Conservation (phyloP, 2,888 invertebrate genomes). For the Meiosimyza decipiens region DNA sequence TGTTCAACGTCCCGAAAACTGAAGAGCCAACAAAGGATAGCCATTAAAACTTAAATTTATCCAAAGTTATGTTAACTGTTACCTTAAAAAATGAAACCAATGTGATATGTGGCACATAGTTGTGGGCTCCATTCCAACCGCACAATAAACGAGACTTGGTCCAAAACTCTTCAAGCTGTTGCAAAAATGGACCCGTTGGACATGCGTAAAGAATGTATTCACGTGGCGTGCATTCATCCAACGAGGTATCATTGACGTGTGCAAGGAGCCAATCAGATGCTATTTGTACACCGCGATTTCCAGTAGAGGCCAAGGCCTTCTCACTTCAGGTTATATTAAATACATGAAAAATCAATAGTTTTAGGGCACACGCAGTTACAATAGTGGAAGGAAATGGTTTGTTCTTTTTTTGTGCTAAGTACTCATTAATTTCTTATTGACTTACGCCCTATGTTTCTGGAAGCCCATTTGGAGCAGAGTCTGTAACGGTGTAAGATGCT, state of each 20-base stretch:
- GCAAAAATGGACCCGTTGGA: conserved; percentile 76
- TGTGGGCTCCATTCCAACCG: conserved; percentile 92
- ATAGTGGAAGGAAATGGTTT: neutral
- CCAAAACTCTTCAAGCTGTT: conserved; percentile 80
- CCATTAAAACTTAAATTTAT: neutral
- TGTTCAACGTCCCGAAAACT: too few species aligned
- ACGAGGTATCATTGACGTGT: conserved; percentile 85
- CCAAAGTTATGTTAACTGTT: conserved; percentile 41
- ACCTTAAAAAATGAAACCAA: conserved; percentile 90
- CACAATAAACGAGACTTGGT: conserved; percentile 77
- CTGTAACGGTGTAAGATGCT: conserved; percentile 82
- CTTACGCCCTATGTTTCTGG: conserved; percentile 88
- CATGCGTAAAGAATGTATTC: conserved; percentile 91
- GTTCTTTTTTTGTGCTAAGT: neutral
- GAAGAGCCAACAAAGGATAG: too few species aligned
- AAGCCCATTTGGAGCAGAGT: conserved; percentile 90
- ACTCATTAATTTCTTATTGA: conserved; percentile 49
- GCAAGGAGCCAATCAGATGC: conserved; percentile 92
- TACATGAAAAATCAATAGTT: neutral
- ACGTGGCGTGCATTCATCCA: conserved; percentile 81
- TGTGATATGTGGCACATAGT: conserved; percentile 90
- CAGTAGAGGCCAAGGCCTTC: conserved; percentile 90
- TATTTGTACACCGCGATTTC: conserved; percentile 86
- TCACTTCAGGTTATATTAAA: conserved; percentile 70
- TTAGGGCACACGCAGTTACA: neutral